Conservation (phyloP, 2,797 vertebrate species). For the Oryzias sinensis region DNA sequence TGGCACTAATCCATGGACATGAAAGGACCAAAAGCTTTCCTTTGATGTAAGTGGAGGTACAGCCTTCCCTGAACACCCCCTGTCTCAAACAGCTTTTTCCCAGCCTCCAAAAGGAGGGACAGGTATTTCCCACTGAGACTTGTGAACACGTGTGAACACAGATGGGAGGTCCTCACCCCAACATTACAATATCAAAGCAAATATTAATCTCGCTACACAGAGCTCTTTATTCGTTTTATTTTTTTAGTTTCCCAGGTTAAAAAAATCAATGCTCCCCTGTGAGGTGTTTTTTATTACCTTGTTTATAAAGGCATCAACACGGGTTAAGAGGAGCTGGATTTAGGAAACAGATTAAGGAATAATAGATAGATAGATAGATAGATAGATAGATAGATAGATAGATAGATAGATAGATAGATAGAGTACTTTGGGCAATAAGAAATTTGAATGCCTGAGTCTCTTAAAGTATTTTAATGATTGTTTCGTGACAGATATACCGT, state of each 20-base stretch:
- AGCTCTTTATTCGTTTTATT: slow-evolving; percentile 68
- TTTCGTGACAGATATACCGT: slow-evolving; percentile 62
- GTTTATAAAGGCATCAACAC: slow-evolving; percentile 46
- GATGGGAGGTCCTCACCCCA: slow-evolving; percentile 66
- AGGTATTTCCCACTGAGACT: slow-evolving; percentile 59
- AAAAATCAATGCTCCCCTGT: slow-evolving; percentile 49
- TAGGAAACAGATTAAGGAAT: slow-evolving; percentile 59
- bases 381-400: too few species aligned
- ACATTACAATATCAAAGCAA: slow-evolving; percentile 72
- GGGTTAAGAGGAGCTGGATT: slow-evolving; percentile 52
- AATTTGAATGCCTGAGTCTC: slow-evolving; percentile 69
- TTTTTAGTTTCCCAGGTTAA: slow-evolving; percentile 68
- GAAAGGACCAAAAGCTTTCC: slow-evolving; percentile 54
- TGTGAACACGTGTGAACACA: slow-evolving; percentile 78
- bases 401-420: too few species aligned
- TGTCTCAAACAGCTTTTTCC: slow-evolving; percentile 36
- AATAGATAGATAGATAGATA: too few species aligned
- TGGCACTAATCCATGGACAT: slow-evolving; percentile 39
- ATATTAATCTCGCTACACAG: slow-evolving; percentile 68
- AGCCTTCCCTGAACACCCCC: slow-evolving; percentile 36
- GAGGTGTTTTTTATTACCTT: slow-evolving; percentile 53
- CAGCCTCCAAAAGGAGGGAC: slow-evolving; percentile 46
- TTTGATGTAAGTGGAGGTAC: slow-evolving; percentile 56
- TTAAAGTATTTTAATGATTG: slow-evolving; percentile 62
- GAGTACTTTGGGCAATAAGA: slow-evolving; percentile 68